Conservation (phyloP, 2,113 vertebrate species). For the Cyanistes caeruleus region DNA sequence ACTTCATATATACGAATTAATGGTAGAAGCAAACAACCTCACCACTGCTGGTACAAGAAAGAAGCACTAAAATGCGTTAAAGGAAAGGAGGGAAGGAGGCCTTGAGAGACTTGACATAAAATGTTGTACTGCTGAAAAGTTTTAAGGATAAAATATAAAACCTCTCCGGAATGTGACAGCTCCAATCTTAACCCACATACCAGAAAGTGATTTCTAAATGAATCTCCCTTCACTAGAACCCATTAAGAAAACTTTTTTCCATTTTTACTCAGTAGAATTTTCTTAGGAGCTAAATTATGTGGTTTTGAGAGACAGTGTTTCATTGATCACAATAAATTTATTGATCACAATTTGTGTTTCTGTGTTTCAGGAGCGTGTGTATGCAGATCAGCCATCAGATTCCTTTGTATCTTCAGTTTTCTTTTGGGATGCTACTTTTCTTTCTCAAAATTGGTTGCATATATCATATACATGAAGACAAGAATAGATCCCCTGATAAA, state of each 20-base stretch:
- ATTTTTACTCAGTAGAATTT: background rate
- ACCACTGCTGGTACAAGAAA: background rate
- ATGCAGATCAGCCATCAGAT: background rate
- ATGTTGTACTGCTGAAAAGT: background rate
- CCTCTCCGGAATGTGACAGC: rapidly evolving
- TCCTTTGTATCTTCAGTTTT: background rate
- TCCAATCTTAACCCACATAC: background rate
- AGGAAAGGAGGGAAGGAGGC: background rate
- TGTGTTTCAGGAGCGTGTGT: rapidly evolving
- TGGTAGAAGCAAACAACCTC: background rate
- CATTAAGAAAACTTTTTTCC: background rate
- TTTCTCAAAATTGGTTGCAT: background rate
- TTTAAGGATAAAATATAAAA: background rate
- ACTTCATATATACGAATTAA: background rate
- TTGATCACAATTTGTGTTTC: background rate
- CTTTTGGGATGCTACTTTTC: background rate
- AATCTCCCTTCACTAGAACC: background rate
- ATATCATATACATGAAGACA: background rate
- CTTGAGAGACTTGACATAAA: background rate
- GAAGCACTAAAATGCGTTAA: background rate
- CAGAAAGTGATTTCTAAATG: background rate
- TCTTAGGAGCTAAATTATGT: background rate
- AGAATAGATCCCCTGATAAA: background rate
- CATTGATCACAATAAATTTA: background rate
- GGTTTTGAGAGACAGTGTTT: background rate